Evolutionary conservation across 2,888 invertebrate species (phyloP).

Genomic region (Acronicta alni): DNA sequence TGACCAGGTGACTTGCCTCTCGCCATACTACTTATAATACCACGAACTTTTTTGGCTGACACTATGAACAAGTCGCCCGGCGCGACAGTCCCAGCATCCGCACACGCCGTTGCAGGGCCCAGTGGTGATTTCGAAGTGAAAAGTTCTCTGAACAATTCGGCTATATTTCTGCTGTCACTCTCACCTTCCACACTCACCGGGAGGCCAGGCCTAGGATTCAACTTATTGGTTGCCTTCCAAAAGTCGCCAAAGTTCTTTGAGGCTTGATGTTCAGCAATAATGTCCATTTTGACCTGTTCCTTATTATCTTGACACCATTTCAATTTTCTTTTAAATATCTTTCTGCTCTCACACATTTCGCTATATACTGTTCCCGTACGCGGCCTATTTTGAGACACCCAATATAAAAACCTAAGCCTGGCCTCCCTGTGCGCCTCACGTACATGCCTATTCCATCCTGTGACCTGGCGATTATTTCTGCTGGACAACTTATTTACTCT

Average conservation of each 20-base stretch:
- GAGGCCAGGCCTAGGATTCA: constrained; percentile 1
- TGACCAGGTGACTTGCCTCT: constrained; percentile 3
- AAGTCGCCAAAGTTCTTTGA: constrained; percentile 6
- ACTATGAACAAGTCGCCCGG: background rate
- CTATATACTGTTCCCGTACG: background rate
- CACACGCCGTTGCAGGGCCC: background rate
- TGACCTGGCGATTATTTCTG: too few species aligned
- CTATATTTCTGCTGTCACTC: constrained; percentile 4
- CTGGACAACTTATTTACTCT: background rate
- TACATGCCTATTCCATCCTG: constrained; percentile 9
- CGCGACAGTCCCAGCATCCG: background rate
- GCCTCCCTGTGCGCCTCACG: constrained; percentile 13
- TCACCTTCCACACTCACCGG: background rate
- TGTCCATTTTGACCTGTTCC: constrained; percentile 3
- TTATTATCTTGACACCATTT: constrained; percentile 11
- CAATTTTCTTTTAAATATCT: constrained; percentile 6
- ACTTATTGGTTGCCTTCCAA: constrained; percentile 10
- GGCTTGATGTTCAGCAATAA: constrained; percentile 3
- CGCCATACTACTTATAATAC: background rate
- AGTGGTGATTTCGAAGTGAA: background rate
- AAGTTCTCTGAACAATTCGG: constrained; percentile 1
- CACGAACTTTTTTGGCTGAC: background rate
- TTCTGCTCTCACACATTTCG: constrained; percentile 11
- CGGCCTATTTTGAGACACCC: constrained; percentile 12
- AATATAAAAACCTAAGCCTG: constrained; percentile 11